Percentiles rank a stretch among this genome's conserved stretches.
phyloP scores from a whole-genome alignment of 2,888 invertebrate species.

The Alsophila aescularia region DNA sequence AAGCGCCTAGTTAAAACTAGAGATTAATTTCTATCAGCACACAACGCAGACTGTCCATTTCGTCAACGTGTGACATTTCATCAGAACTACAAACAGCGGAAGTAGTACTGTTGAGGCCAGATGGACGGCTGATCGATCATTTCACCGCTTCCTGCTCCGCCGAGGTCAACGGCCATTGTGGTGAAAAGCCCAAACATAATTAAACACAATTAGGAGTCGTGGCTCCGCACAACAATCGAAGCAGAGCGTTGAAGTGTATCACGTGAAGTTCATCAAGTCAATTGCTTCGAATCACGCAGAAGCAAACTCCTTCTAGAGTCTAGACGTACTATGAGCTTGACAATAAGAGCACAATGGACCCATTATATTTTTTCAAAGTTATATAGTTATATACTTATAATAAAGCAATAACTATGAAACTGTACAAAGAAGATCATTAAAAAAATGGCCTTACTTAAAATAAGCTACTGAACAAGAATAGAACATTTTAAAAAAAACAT shows the following conservation, averaged over 20 bases:
- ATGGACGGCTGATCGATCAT: constrained; percentile 33
- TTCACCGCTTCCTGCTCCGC: constrained; percentile 31
- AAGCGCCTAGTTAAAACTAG: too few species aligned
- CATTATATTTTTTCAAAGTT: too few species aligned
- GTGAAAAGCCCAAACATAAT: constrained; percentile 30
- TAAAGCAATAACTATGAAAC: too few species aligned
- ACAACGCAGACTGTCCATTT: background rate
- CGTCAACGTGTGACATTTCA: constrained; percentile 16
- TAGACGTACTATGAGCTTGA: too few species aligned
- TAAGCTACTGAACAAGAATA: too few species aligned
- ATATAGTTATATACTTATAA: too few species aligned
- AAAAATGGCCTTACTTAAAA: too few species aligned
- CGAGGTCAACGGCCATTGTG: constrained; percentile 32
- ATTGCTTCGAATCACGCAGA: constrained; percentile 7
- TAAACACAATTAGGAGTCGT: constrained; percentile 22
- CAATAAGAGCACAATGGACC: too few species aligned
- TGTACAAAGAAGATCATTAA: too few species aligned
- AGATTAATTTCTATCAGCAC: too few species aligned
- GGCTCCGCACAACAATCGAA: constrained; percentile 7
- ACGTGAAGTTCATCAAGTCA: background rate
- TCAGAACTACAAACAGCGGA: constrained; percentile 23
- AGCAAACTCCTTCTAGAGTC: too few species aligned
- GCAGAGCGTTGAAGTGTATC: background rate
- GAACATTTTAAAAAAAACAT: too few species aligned
- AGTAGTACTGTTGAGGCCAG: constrained; percentile 27